Percentiles rank a stretch among this genome's conserved stretches.
phyloP scores from a whole-genome alignment of 2,888 invertebrate species.

The Syrphus vitripennis region DNA sequence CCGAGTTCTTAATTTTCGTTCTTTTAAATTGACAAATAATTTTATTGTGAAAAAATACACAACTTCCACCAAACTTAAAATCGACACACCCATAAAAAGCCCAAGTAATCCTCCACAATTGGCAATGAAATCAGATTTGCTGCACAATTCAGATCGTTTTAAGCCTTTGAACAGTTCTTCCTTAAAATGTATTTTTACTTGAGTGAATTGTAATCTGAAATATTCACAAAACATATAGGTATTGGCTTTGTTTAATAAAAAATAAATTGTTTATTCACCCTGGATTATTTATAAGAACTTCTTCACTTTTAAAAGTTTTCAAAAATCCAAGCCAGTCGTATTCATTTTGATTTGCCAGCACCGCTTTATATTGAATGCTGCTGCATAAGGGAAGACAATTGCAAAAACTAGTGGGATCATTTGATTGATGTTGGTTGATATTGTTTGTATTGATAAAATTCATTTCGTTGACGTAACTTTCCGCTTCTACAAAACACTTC shows the following conservation, averaged over 20 bases:
- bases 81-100: slow-evolving; percentile 80
- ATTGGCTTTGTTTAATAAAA: slow-evolving; percentile 73
- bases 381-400: not conserved
- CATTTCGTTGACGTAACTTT: not conserved
- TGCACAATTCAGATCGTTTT: slow-evolving; percentile 86
- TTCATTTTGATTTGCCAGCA: not conserved
- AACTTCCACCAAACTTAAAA: slow-evolving; percentile 82
- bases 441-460: not conserved
- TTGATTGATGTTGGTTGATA: not conserved
- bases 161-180: slow-evolving; percentile 87
- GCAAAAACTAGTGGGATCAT: not conserved
- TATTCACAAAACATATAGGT: slow-evolving; percentile 84
- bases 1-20: not conserved
- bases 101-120: slow-evolving; percentile 87
- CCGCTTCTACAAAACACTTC: not conserved
- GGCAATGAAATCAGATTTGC: slow-evolving; percentile 86
- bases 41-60: slow-evolving; percentile 81
- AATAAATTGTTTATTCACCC: not conserved
- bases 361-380: not conserved
- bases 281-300: not conserved
- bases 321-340: not conserved
- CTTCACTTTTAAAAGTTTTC: not conserved
- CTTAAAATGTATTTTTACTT: slow-evolving; percentile 87
- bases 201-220: not conserved
- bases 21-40: not conserved